A percentile compares a stretch with the other conserved stretches of the same genome.
Evolutionary conservation across 2,113 vertebrate genomes (phyloP).

Genomic region (Brachionichthys hirsutus): DNA sequence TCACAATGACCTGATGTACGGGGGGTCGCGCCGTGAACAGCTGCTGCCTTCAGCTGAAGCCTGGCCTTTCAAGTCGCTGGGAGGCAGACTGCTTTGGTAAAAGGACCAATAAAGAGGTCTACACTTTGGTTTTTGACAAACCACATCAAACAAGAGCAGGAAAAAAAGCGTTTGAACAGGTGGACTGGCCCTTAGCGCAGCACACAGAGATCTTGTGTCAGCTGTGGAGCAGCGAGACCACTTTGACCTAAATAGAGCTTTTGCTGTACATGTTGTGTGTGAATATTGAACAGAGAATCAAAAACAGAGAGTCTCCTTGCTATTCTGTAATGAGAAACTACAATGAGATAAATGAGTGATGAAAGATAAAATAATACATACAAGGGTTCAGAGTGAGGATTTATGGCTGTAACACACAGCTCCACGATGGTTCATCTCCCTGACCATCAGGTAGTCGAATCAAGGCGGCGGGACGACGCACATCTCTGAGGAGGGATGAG

Average conservation of each 20-base stretch:
- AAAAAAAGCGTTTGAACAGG: constrained; percentile 60
- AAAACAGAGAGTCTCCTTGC: too few relatives aligned
- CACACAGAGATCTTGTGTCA: constrained; percentile 43
- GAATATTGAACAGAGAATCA: constrained; percentile 44
- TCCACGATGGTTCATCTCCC: constrained; percentile 1
- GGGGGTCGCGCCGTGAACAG: constrained; percentile 32
- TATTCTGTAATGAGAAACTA: too few relatives aligned
- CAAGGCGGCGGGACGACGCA: constrained; percentile 17
- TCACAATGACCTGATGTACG: background rate
- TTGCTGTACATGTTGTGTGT: constrained; percentile 13
- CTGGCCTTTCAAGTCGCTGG: constrained; percentile 57
- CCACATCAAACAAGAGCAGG: constrained; percentile 66
- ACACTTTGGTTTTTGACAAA: constrained; percentile 58
- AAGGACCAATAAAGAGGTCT: constrained; percentile 60
- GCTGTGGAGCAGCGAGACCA: constrained; percentile 29
- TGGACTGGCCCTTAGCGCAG: constrained; percentile 45
- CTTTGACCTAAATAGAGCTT: constrained; percentile 40
- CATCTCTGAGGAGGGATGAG: constrained; percentile 3
- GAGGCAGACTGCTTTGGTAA: constrained; percentile 52
- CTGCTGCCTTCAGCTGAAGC: constrained; percentile 66
- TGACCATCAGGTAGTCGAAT: constrained; percentile 14
- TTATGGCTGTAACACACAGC: too few relatives aligned
- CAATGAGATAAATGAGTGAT: background rate
- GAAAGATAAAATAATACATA: background rate
- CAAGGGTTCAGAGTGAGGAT: background rate